Percentiles rank a stretch among this genome's conserved stretches.
phyloP scores from a whole-genome alignment of 2,888 invertebrate species.

The Caenorhabditis sp. region DNA sequence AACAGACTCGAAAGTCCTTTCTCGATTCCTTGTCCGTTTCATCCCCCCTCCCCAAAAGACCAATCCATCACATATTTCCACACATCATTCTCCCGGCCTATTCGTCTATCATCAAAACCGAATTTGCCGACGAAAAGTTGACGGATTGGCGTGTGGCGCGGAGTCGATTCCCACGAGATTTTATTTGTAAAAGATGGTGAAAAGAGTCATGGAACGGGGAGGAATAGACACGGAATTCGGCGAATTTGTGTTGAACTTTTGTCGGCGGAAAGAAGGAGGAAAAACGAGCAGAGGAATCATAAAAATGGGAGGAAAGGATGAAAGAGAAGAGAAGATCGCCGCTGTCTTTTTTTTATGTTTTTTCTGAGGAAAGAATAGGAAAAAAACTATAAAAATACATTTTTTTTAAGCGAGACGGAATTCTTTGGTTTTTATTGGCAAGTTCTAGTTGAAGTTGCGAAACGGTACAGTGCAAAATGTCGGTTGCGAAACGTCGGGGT shows the following conservation, averaged over 20 bases:
- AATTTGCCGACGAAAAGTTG: slow-evolving; percentile 14
- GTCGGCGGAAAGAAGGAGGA: not conserved
- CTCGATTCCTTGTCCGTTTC: too few species aligned
- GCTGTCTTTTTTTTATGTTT: too few species aligned
- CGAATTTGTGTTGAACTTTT: slow-evolving; percentile 35
- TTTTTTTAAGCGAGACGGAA: too few species aligned
- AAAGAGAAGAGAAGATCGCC: not conserved
- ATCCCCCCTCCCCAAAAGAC: not conserved
- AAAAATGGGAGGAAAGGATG: slow-evolving; percentile 9
- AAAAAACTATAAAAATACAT: too few species aligned
- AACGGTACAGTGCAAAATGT: too few species aligned
- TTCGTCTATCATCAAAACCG: slow-evolving; percentile 48
- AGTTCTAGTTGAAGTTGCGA: too few species aligned
- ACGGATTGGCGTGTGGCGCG: not conserved
- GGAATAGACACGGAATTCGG: not conserved
- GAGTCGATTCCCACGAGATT: slow-evolving; percentile 2
- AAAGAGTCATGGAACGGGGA: not conserved
- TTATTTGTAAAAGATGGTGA: not conserved
- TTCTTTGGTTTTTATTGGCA: too few species aligned
- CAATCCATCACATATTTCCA: slow-evolving; percentile 26
- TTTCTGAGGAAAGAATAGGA: too few species aligned
- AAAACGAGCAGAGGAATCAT: too few species aligned
- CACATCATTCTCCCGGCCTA: slow-evolving; percentile 29
- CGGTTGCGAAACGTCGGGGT: too few species aligned
- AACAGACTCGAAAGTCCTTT: too few species aligned